phyloP scores from a whole-genome alignment of 2,113 vertebrate genomes.

The Pavo muticus region DNA sequence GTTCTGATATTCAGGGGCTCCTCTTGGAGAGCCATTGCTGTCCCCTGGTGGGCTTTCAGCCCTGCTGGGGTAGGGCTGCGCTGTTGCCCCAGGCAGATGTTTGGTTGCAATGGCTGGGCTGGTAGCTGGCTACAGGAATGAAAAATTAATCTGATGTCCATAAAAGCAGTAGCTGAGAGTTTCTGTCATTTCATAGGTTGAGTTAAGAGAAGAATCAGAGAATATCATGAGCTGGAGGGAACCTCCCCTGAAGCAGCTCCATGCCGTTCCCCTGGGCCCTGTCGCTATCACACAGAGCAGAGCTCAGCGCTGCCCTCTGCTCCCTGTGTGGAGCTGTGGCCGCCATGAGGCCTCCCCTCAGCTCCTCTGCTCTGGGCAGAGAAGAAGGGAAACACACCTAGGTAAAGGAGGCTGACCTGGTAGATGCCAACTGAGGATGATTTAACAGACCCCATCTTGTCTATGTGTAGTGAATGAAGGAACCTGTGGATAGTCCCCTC shows the following conservation, averaged over 20 bases:
- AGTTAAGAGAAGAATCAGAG: background rate
- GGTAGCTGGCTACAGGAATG: background rate
- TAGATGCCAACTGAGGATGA: background rate
- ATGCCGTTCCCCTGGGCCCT: no score
- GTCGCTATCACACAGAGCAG: no score
- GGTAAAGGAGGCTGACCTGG: background rate
- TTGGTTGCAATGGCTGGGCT: background rate
- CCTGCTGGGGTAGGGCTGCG: background rate
- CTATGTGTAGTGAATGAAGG: background rate
- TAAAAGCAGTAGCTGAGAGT: background rate
- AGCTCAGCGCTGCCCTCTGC: no score
- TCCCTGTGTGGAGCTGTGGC: no score
- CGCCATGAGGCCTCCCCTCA: no score
- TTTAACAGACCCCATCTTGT: background rate
- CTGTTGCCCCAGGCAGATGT: background rate
- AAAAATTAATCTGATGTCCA: background rate
- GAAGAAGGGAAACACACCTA: background rate
- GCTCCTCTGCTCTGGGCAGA: background rate
- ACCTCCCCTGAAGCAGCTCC: no score
- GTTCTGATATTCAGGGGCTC: background rate
- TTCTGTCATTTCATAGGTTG: background rate
- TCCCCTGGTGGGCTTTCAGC: background rate
- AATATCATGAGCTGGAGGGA: no score
- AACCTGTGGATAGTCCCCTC: background rate
- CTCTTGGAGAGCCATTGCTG: background rate